These are phyloP conservation scores for Gryllus bimaculatus DNA, from an alignment of 1,140 invertebrate species.

Conservation along the genomic window DNA sequence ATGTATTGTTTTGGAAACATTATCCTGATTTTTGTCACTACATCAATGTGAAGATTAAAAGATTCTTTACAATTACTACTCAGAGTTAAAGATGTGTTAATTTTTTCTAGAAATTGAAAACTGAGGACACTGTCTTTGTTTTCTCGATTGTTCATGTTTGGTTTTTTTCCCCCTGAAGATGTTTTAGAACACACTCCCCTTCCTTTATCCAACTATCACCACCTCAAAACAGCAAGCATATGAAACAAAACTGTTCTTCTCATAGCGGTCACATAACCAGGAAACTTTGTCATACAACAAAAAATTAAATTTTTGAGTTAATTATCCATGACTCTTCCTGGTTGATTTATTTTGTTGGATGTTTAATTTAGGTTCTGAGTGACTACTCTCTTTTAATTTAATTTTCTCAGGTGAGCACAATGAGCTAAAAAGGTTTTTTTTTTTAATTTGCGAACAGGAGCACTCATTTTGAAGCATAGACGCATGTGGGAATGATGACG, in stretches of 20 bases:
- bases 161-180: neutral
- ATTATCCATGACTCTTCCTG: too few species aligned
- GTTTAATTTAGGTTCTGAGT: too few species aligned
- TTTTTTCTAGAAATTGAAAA: neutral
- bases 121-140: too few species aligned
- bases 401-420: too few species aligned
- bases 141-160: too few species aligned
- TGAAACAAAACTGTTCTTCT: neutral
- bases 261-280: neutral
- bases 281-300: slow-evolving; percentile 6
- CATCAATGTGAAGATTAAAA: neutral
- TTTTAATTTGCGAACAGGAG: too few species aligned
- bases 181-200: neutral
- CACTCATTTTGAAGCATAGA: too few species aligned
- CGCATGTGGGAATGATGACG: too few species aligned
- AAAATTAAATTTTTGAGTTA: too few species aligned
- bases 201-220: neutral
- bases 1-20: neutral
- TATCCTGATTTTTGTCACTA: neutral
- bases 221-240: neutral
- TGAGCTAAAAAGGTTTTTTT: too few species aligned
- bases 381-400: too few species aligned
- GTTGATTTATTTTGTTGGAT: too few species aligned
- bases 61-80: neutral
- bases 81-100: neutral